phyloP scores from a whole-genome alignment of 2,797 vertebrate genomes.

The Molossus molossus region DNA sequence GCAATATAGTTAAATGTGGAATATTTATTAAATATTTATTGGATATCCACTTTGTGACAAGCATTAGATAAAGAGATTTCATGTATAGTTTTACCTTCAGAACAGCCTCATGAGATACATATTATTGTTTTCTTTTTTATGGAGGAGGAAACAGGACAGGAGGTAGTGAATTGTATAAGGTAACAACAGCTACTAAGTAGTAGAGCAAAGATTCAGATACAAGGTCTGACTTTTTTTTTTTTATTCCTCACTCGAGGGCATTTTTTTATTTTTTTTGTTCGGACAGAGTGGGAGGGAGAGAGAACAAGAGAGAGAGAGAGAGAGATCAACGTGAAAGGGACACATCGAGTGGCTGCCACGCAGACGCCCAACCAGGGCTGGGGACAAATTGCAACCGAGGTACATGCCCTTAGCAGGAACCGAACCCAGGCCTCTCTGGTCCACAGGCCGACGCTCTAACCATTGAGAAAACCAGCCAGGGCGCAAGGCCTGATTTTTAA shows the following conservation, averaged over 20 bases:
- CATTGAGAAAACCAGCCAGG: too few relatives aligned
- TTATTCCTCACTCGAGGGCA: too few relatives aligned
- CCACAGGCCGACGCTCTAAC: too few relatives aligned
- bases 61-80: constrained; percentile 15
- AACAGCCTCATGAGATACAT: background rate
- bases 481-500: background rate
- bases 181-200: background rate
- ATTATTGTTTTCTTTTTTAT: background rate
- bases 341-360: too few relatives aligned
- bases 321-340: too few relatives aligned
- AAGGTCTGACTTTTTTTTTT: background rate
- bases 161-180: background rate
- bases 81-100: background rate
- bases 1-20: background rate
- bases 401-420: too few relatives aligned
- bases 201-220: background rate
- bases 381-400: too few relatives aligned
- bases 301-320: too few relatives aligned
- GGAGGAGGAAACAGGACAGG: background rate
- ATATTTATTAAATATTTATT: constrained; percentile 57
- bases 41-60: constrained; percentile 4
- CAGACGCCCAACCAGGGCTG: too few relatives aligned
- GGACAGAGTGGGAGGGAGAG: too few relatives aligned
- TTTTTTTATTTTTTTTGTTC: too few relatives aligned
- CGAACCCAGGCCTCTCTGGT: too few relatives aligned